Evolutionary conservation across 2,888 invertebrate species (phyloP), one percentile per base, ranked within the genome.

Genomic region (Microctonus aethiopoides): DNA sequence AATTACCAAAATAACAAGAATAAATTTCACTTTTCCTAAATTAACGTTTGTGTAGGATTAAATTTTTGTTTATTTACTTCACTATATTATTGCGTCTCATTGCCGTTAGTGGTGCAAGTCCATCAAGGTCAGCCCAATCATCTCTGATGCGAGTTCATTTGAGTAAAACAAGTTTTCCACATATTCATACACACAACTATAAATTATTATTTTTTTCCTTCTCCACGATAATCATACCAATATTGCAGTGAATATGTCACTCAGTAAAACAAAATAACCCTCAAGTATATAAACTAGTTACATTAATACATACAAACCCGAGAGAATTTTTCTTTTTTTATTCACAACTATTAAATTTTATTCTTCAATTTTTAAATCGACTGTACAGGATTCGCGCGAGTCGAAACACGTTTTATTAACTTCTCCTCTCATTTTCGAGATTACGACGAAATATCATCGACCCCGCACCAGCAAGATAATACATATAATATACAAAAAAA

Each of bases 91-190:
- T 36, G 16, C 36, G n/a, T n/a, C n/a, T n/a, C n/a, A n/a, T n/a
- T 24, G 61, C 39, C 32, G 59, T 61, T 29, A 29, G 66, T 69
- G 74, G 72, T 77, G 78, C 71, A 73, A 77, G 77, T 71, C 75
- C 67, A 67, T 73, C 81, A 80, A 81, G 81, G 81, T 82, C 80
- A 79, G 63, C 70, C 76, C 77, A 79, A 82, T 82, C 79, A 80
- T 82, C 80, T 78, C 75, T 76, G 75, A 78, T 75, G 75, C 74
- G 74, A 9, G 16, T 54, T 26, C 75, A 74, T 63, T 78, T 74
- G 76, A 76, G 75, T 77, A 78, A 74, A 73, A 78, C 78, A 75
- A 76, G 80, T 76, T 74, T 76, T 78, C 76, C 74, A n/a, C n/a
- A n/a, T 61, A 59, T 20, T 20, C 29, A 60, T 34, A 34, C n/a